These are phyloP conservation scores for Solenopsis invicta DNA, from an alignment of 1,140 invertebrate species.

Conservation along the genomic window DNA sequence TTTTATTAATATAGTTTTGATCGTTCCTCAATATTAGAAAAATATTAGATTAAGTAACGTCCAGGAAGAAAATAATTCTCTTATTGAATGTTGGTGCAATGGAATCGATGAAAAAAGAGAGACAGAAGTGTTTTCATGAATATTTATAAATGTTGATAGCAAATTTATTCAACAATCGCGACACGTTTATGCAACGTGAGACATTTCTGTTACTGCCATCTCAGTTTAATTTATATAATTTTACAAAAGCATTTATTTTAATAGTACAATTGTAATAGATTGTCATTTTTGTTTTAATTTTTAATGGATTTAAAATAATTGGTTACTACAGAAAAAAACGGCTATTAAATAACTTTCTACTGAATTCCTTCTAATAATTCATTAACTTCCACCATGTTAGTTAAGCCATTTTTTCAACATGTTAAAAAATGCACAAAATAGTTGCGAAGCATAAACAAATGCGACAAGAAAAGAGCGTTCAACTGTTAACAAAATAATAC, in stretches of 20 bases:
- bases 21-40: constrained; percentile 3
- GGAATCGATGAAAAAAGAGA: neutral
- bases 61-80: neutral
- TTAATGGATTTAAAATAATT: constrained; percentile 12
- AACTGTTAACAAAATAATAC: neutral
- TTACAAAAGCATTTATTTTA: constrained; percentile 34
- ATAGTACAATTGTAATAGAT: neutral
- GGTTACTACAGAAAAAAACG: neutral
- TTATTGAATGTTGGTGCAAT: constrained; percentile 9
- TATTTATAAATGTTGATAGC: constrained; percentile 8
- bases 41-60: neutral
- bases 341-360: constrained; percentile 13
- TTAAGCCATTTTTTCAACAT: neutral
- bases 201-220: constrained; percentile 34
- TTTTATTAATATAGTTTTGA: neutral
- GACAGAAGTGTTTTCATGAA: constrained; percentile 9
- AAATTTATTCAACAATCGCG: constrained; percentile 12
- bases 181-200: constrained; percentile 6
- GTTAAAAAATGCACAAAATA: neutral
- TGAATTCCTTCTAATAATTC: neutral
- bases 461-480: neutral
- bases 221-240: constrained; percentile 31
- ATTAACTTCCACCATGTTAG: constrained; percentile 1
- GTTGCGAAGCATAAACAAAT: neutral
- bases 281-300: neutral